These are phyloP conservation scores for Tridacna gigas DNA, from an alignment of 2,888 invertebrate genomes.

Conservation along the genomic window DNA sequence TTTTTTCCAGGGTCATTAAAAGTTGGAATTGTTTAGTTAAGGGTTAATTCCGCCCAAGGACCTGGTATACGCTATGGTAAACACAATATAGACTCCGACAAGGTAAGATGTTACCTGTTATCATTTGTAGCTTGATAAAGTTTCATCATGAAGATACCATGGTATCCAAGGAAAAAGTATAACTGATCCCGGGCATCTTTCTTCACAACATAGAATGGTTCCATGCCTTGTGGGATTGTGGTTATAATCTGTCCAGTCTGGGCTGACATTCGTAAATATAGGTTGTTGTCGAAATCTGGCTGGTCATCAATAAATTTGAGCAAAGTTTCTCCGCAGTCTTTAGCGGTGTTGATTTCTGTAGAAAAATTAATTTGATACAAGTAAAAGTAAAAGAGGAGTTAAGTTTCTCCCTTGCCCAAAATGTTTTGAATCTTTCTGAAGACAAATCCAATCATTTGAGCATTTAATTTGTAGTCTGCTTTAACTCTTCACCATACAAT, in stretches of 20 bases:
- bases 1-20: no score
- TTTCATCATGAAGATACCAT: slow-evolving; percentile 61
- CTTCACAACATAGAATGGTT: slow-evolving; percentile 56
- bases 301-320: slow-evolving; percentile 50
- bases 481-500: no score
- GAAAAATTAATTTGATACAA: background rate
- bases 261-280: slow-evolving; percentile 46
- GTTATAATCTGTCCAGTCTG: slow-evolving; percentile 40
- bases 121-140: slow-evolving; percentile 56
- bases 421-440: background rate
- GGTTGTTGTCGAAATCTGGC: slow-evolving; percentile 52
- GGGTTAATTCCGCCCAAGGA: no score
- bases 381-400: background rate
- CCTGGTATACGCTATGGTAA: no score
- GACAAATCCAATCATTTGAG: background rate
- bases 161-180: slow-evolving; percentile 66
- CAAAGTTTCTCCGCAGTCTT: slow-evolving; percentile 52
- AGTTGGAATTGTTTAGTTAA: no score
- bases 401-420: background rate
- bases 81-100: no score
- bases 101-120: background rate
- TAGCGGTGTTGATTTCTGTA: slow-evolving; percentile 30
- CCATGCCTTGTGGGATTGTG: slow-evolving; percentile 38
- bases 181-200: slow-evolving; percentile 55
- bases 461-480: no score